Evolutionary conservation across 2,888 invertebrate species (phyloP).

Genomic region (Luperina testacea): DNA sequence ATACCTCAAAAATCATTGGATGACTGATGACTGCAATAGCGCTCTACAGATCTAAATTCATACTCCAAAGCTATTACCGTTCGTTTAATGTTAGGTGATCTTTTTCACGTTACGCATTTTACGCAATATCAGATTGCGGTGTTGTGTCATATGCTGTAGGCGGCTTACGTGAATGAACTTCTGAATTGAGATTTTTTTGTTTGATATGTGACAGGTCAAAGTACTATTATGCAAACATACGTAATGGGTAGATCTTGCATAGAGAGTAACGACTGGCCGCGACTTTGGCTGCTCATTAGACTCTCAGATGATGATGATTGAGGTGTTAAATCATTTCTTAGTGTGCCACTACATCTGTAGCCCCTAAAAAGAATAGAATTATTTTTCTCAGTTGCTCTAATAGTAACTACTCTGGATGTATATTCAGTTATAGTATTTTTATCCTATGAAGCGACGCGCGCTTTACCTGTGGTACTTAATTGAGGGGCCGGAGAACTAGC

Average conservation of each 20-base stretch:
- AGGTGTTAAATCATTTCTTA: not conserved
- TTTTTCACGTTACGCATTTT: slow-evolving; percentile 50
- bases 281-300: not conserved
- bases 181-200: slow-evolving; percentile 40
- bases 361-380: not conserved
- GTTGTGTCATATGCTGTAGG: slow-evolving; percentile 40
- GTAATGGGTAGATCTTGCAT: not conserved
- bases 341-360: not conserved
- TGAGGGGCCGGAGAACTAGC: too few species aligned
- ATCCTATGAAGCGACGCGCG: too few species aligned
- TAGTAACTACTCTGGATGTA: too few species aligned
- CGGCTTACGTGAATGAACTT: slow-evolving; percentile 31
- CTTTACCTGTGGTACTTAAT: too few species aligned
- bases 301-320: not conserved
- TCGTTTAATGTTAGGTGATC: slow-evolving; percentile 40
- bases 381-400: not conserved
- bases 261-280: not conserved
- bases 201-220: slow-evolving; percentile 43
- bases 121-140: slow-evolving; percentile 55
- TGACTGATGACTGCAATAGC: not conserved
- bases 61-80: slow-evolving; percentile 26
- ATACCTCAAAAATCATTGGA: too few species aligned
- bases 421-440: too few species aligned
- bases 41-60: slow-evolving; percentile 4
- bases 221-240: slow-evolving; percentile 23